phyloP scores from a whole-genome alignment of 2,113 vertebrate genomes.

The Cephalopterus ornatus region DNA sequence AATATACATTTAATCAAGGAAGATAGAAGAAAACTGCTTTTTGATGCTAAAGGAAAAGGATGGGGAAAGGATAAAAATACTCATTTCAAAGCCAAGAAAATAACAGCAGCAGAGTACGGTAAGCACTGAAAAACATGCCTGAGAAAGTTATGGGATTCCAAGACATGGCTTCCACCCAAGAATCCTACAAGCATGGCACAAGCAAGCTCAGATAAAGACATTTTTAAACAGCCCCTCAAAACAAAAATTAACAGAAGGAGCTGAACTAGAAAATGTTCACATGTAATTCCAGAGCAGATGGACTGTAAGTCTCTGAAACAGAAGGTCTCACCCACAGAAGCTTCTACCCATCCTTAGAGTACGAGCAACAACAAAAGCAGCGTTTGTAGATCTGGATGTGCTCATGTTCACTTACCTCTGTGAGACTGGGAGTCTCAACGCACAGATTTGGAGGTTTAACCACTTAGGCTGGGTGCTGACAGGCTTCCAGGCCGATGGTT shows the following conservation, averaged over 20 bases:
- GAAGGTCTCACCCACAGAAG: slow-evolving; percentile 65
- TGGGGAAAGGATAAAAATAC: background rate
- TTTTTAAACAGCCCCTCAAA: slow-evolving; percentile 47
- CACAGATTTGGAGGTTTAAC: background rate
- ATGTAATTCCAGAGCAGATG: slow-evolving; percentile 61
- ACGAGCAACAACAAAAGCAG: slow-evolving; percentile 26
- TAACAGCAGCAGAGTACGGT: background rate
- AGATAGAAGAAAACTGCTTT: background rate
- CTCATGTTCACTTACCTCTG: background rate
- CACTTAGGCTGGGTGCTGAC: background rate
- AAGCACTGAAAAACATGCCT: slow-evolving; percentile 20
- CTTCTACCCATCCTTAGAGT: slow-evolving; percentile 31
- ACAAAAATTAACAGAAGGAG: slow-evolving; percentile 66
- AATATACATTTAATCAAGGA: background rate
- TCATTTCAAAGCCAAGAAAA: background rate
- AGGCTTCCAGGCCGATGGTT: background rate
- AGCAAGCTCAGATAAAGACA: slow-evolving; percentile 47
- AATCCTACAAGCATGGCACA: slow-evolving; percentile 48
- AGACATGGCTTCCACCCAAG: slow-evolving; percentile 55
- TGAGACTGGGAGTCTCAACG: background rate
- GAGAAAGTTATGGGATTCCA: slow-evolving; percentile 55
- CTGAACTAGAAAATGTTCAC: slow-evolving; percentile 53
- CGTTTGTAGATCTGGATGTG: background rate
- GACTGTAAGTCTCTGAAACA: slow-evolving; percentile 63
- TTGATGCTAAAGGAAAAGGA: background rate